These are phyloP conservation scores for Bugula neritina DNA, from an alignment of 2,888 invertebrate species.

Conservation along the genomic window DNA sequence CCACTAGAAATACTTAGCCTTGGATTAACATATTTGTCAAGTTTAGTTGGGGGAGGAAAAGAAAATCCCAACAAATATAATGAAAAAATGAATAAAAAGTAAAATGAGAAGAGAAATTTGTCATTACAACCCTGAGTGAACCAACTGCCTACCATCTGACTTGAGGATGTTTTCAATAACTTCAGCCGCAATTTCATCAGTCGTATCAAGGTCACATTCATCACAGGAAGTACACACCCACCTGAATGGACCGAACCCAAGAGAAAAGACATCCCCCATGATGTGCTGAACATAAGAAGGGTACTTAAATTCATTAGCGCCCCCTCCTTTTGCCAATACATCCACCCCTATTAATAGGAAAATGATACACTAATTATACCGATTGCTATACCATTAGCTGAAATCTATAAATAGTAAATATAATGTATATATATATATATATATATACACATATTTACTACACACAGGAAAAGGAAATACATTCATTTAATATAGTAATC, in stretches of 20 bases:
- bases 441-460: background rate
- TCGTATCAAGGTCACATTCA: slow-evolving; percentile 56
- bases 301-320: slow-evolving; percentile 57
- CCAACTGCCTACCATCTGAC: slow-evolving; percentile 36
- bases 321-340: slow-evolving; percentile 49
- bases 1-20: too few species aligned
- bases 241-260: slow-evolving; percentile 64
- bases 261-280: slow-evolving; percentile 63
- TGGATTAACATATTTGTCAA: too few species aligned
- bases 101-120: too few species aligned
- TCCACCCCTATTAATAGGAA: slow-evolving; percentile 57
- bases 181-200: slow-evolving; percentile 57
- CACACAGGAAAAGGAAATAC: too few species aligned
- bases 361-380: too few species aligned
- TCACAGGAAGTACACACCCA: slow-evolving; percentile 62
- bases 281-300: slow-evolving; percentile 63
- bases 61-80: too few species aligned
- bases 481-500: too few species aligned
- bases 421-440: too few species aligned
- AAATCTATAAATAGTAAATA: background rate
- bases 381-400: background rate
- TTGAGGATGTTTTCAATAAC: slow-evolving; percentile 54
- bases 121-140: too few species aligned
- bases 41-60: too few species aligned
- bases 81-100: too few species aligned